A percentile compares a stretch with the other conserved stretches of the same genome.
These are phyloP conservation scores for Onthophagus taurus DNA, from an alignment of 1,140 invertebrate genomes.

Conservation along the genomic window DNA sequence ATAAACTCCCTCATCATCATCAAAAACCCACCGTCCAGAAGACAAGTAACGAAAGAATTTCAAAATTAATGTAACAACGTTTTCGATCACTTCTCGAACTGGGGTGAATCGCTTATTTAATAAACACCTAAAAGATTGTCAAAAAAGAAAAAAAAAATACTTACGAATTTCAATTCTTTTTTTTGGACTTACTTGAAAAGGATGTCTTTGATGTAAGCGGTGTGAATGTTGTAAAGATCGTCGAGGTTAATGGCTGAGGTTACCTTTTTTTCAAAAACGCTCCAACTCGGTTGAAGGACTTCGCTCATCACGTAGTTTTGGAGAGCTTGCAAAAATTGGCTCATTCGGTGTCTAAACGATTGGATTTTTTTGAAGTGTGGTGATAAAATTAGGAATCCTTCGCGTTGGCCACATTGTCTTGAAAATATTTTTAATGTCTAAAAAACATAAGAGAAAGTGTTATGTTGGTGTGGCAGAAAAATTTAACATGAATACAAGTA, in stretches of 20 bases:
- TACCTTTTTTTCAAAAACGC: slow-evolving; percentile 55
- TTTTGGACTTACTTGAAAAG: slow-evolving; percentile 41
- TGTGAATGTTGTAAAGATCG: slow-evolving; percentile 56
- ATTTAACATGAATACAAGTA: background rate
- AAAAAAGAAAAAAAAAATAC: slow-evolving; percentile 9
- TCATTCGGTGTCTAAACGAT: slow-evolving; percentile 59
- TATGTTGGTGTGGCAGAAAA: background rate
- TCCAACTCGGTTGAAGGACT: slow-evolving; percentile 60
- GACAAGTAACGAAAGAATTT: slow-evolving; percentile 53
- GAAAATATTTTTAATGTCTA: slow-evolving; percentile 43
- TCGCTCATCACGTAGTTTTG: slow-evolving; percentile 63
- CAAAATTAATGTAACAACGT: slow-evolving; percentile 58
- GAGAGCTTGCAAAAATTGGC: slow-evolving; percentile 58
- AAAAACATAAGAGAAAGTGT: slow-evolving; percentile 16
- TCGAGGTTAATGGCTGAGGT: slow-evolving; percentile 53
- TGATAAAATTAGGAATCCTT: slow-evolving; percentile 39
- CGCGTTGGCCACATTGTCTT: slow-evolving; percentile 39
- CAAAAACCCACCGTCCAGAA: slow-evolving; percentile 26
- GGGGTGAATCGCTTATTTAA: slow-evolving; percentile 55
- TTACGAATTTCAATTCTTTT: background rate
- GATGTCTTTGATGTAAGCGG: slow-evolving; percentile 61
- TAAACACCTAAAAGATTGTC: slow-evolving; percentile 48
- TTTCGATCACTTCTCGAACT: slow-evolving; percentile 52
- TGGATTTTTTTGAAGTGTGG: slow-evolving; percentile 54
- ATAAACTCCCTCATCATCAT: slow-evolving; percentile 20